Conservation (phyloP, 2,888 invertebrate species). For the Drosophila maculinotata region DNA sequence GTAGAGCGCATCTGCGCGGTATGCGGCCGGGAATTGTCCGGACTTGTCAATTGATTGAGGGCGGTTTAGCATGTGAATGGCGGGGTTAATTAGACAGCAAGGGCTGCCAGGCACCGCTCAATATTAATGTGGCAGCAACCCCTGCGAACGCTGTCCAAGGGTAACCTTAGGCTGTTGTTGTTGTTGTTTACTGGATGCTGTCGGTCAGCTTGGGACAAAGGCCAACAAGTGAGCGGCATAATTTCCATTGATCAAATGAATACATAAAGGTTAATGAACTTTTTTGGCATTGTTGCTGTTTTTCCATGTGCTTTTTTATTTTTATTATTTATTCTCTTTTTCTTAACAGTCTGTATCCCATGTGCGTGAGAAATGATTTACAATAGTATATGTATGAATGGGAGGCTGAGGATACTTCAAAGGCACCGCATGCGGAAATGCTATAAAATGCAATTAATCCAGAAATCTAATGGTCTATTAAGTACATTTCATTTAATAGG, state of each 20-base stretch:
- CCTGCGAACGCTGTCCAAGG: constrained; percentile 17
- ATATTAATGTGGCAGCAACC: constrained; percentile 9
- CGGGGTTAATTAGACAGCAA: constrained; percentile 64
- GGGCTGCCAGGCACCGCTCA: constrained; percentile 25
- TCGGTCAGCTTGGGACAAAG: constrained; percentile 18
- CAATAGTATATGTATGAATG: background rate
- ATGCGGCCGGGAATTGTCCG: constrained; percentile 1
- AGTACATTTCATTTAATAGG: background rate
- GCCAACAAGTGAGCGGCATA: constrained; percentile 27
- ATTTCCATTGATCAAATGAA: constrained; percentile 50
- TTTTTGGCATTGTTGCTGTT: constrained; percentile 30
- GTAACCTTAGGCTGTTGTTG: background rate
- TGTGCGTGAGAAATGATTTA: background rate
- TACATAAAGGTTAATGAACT: constrained; percentile 49
- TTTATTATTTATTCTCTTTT: no score
- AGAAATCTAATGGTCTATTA: background rate
- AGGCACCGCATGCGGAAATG: no score
- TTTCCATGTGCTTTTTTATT: background rate
- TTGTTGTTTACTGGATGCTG: constrained; percentile 33
- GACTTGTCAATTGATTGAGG: constrained; percentile 65
- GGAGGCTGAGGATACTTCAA: background rate
- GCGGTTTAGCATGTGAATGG: constrained; percentile 67
- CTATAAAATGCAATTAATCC: background rate
- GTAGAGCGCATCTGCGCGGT: constrained; percentile 17
- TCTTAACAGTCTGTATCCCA: no score